phyloP scores from a whole-genome alignment of 1,140 invertebrate genomes.

The Antheraea pernyi region DNA sequence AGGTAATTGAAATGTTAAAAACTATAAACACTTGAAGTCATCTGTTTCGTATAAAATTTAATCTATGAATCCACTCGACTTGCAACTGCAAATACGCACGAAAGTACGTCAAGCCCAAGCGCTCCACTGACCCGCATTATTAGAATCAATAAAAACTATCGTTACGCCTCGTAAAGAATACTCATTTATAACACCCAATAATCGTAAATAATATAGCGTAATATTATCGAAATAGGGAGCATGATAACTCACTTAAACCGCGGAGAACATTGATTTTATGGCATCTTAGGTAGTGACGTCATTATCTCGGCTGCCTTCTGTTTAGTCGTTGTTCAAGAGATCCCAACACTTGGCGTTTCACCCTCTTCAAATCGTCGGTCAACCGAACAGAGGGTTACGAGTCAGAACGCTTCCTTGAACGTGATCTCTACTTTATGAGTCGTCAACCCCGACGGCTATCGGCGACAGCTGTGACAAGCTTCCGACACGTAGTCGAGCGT shows the following conservation, averaged over 20 bases:
- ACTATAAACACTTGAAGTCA: neutral
- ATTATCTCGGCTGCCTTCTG: conserved; percentile 10
- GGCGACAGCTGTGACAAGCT: no score
- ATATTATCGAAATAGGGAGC: conserved; percentile 21
- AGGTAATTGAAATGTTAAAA: neutral
- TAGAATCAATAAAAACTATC: conserved; percentile 31
- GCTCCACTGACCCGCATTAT: conserved; percentile 9
- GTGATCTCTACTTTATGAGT: no score
- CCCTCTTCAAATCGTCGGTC: conserved; percentile 24
- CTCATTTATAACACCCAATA: conserved; percentile 35
- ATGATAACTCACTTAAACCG: conserved; percentile 14
- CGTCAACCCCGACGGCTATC: no score
- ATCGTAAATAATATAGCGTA: conserved; percentile 30
- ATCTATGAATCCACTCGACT: neutral
- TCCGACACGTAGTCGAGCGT: conserved; percentile 21
- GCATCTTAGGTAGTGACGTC: conserved; percentile 3
- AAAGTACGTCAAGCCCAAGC: neutral
- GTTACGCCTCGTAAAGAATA: conserved; percentile 27
- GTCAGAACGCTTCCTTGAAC: no score
- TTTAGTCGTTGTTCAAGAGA: conserved; percentile 10
- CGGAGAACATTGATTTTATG: conserved; percentile 8
- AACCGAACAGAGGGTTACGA: no score
- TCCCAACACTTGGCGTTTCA: conserved; percentile 13
- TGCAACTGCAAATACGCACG: neutral
- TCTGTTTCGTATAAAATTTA: neutral